Base-by-base conservation (phyloP, 2,888 invertebrate genomes). In the Ophion obscuratus region DNA sequence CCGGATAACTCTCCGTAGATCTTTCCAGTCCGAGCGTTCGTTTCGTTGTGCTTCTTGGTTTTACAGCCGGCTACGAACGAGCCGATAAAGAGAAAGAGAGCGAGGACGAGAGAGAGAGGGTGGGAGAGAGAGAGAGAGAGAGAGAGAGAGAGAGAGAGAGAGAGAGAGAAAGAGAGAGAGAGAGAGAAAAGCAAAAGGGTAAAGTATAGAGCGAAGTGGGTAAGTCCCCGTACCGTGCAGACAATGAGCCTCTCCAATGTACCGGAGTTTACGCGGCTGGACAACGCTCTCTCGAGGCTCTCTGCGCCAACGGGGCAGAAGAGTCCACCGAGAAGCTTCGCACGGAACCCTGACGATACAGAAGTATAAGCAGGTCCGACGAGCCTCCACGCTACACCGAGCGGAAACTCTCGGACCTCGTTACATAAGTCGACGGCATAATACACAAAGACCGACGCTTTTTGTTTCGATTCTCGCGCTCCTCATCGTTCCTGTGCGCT, bases 371-470 rank as follows among this genome's bases (percentile, higher is more conserved):
- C 75, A 73, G 74, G 40, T 73, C 75, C 70, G 76, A 87, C 83
- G 87, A 84, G 82, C 83, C 85, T 91, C 89, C 90, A 92, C 87
- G 92, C 92, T 92, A 92, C 86, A 87, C 91, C 89, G 85, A 92
- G 92, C 92, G 90, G 91, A 92, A 92, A 92, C 90, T 91, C 61
- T 87, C 89, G 83, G 83, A 87, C 87, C 77, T 78, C 87, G 88
- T 92, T 92, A 91, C 91, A 88, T 92, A 92, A 92, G 89, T 89
- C 89, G 88, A 90, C 90, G 88, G 83, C 88, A 87, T 87, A 88
- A 88, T 73, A 73, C 79, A 80, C 64, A 80, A 83, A 85, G 40
- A 62, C 75, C 20, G 27, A 53, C 68, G 61, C 82, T 70, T 85
- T 82, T 75, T 67, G 47, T 74, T 84, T 66, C 74, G 74, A 82